Evolutionary conservation across 2,113 vertebrate species (phyloP).

Genomic region (Oncorhynchus mykiss): DNA sequence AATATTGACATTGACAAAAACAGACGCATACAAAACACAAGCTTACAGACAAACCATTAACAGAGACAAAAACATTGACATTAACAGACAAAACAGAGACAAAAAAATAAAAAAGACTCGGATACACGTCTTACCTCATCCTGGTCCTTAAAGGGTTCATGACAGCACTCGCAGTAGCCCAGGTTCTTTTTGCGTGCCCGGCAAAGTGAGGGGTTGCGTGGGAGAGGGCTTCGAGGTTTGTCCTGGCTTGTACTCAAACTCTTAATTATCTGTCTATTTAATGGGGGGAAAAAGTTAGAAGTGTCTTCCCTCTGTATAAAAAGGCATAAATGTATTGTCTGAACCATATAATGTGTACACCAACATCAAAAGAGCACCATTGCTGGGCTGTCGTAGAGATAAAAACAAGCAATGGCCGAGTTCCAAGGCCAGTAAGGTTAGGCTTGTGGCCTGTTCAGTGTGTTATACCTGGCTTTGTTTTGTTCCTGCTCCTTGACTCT

Average conservation of each 20-base stretch:
- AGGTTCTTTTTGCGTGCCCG: constrained; percentile 63
- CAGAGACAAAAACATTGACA: background rate
- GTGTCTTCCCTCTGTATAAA: constrained; percentile 28
- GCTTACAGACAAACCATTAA: background rate
- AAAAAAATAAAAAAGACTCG: background rate
- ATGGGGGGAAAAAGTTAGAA: too few relatives aligned
- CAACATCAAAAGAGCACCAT: background rate
- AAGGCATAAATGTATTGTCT: background rate
- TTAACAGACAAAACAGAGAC: too few relatives aligned
- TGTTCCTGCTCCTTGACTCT: constrained; percentile 31
- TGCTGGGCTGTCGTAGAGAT: background rate
- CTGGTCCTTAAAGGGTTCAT: constrained; percentile 75
- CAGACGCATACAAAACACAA: background rate
- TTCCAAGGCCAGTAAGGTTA: background rate
- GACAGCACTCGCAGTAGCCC: constrained; percentile 86
- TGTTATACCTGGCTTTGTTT: constrained; percentile 54
- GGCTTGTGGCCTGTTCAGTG: background rate
- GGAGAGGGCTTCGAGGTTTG: constrained; percentile 33
- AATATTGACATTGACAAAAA: background rate
- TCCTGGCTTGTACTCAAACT: constrained; percentile 24
- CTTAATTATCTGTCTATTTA: constrained; percentile 37
- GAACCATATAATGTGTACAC: background rate
- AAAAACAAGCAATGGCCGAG: too few relatives aligned
- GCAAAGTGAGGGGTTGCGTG: constrained; percentile 38
- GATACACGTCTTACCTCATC: constrained; percentile 66